Evolutionary conservation across 1,140 invertebrate genomes (phyloP).

Genomic region (silkworm (Bombyx mori)): ASM3026992v2 NC_085115.1:12907001-12907500

Average conservation of each 20-base stretch:
- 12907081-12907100: too few species aligned
- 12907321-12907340: slow-evolving; percentile 85
- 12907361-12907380: background rate
- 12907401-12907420: background rate
- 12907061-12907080: too few species aligned
- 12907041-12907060: too few species aligned
- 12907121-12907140: too few species aligned
- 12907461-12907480: too few species aligned
- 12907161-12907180: slow-evolving; percentile 42
- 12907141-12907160: too few species aligned
- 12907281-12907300: slow-evolving; percentile 85
- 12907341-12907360: slow-evolving; percentile 61
- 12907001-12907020: too few species aligned
- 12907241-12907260: slow-evolving; percentile 81
- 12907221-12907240: slow-evolving; percentile 80
- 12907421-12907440: too few species aligned
- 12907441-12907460: too few species aligned
- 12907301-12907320: slow-evolving; percentile 84
- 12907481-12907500: too few species aligned
- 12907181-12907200: slow-evolving; percentile 74
- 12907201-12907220: slow-evolving; percentile 81
- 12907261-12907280: slow-evolving; percentile 89
- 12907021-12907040: too few species aligned
- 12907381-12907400: background rate
- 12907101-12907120: too few species aligned